A percentile compares a stretch with the other conserved stretches of the same genome.
Conservation (phyloP, 2,113 vertebrate species). For the Poeciliopsis turrubarensis region DNA sequence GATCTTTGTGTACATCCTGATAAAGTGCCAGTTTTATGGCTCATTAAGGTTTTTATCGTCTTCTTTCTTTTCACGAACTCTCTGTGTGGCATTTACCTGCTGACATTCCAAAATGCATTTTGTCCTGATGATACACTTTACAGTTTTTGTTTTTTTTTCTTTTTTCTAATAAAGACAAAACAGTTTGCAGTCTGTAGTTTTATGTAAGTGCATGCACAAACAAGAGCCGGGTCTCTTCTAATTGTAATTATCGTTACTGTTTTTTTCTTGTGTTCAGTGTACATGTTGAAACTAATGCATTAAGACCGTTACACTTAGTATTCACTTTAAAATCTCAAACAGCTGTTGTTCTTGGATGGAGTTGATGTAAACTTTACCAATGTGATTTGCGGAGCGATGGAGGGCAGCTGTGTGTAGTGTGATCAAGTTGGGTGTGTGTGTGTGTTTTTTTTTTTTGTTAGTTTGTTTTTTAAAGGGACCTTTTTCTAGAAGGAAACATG, state of each 20-base stretch:
- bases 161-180: not conserved
- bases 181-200: constrained; percentile 27
- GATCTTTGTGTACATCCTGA: constrained; percentile 49
- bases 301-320: constrained; percentile 53
- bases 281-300: constrained; percentile 44
- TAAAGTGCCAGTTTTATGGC: constrained; percentile 77
- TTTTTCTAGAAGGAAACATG: constrained; percentile 64
- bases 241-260: constrained; percentile 50
- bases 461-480: constrained; percentile 62
- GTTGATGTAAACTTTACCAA: constrained; percentile 48
- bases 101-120: constrained; percentile 9
- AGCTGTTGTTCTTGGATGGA: constrained; percentile 53
- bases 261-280: constrained; percentile 47
- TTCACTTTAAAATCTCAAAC: constrained; percentile 43
- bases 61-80: constrained; percentile 19
- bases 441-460: not conserved
- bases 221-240: constrained; percentile 74
- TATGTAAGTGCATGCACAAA: constrained; percentile 55
- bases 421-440: constrained; percentile 22
- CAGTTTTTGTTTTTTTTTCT: constrained; percentile 26
- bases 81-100: constrained; percentile 11
- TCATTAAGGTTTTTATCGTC: constrained; percentile 23
- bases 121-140: constrained; percentile 51
- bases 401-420: not conserved
- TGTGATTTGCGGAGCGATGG: constrained; percentile 47